Conservation (phyloP, 2,888 invertebrate genomes). For the Tinea semifulvella region DNA sequence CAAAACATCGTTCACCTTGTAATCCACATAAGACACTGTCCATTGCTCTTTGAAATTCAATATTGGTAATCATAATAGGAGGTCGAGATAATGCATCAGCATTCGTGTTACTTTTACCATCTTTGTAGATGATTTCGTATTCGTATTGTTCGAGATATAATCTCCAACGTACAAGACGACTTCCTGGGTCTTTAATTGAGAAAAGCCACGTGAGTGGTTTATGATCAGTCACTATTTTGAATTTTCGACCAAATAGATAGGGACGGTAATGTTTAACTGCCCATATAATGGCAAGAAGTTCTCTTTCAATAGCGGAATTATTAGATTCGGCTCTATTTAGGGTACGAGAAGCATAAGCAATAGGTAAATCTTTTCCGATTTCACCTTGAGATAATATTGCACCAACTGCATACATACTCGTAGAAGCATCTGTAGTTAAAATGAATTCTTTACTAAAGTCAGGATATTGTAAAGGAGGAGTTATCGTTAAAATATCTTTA, state of each 20-base stretch:
- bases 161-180: no score
- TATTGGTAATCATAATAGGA: background rate
- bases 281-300: no score
- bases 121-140: conserved; percentile 28
- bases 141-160: no score
- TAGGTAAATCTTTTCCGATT: conserved; percentile 21
- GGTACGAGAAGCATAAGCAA: no score
- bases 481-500: conserved; percentile 21
- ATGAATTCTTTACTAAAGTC: conserved; percentile 24
- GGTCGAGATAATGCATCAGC: conserved; percentile 25
- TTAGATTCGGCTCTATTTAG: no score
- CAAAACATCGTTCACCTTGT: background rate
- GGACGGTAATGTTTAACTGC: no score
- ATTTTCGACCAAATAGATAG: no score
- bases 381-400: conserved; percentile 21
- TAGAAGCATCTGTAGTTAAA: conserved; percentile 27
- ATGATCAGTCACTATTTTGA: no score
- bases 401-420: conserved; percentile 20
- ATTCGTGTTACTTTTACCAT: conserved; percentile 24
- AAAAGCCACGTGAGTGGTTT: conserved; percentile 24
- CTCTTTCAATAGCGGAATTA: no score
- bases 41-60: conserved; percentile 15
- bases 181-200: no score
- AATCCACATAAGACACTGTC: background rate
- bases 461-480: no score